phyloP scores from a whole-genome alignment of 2,888 invertebrate genomes.

The Hypena proboscidalis region DNA sequence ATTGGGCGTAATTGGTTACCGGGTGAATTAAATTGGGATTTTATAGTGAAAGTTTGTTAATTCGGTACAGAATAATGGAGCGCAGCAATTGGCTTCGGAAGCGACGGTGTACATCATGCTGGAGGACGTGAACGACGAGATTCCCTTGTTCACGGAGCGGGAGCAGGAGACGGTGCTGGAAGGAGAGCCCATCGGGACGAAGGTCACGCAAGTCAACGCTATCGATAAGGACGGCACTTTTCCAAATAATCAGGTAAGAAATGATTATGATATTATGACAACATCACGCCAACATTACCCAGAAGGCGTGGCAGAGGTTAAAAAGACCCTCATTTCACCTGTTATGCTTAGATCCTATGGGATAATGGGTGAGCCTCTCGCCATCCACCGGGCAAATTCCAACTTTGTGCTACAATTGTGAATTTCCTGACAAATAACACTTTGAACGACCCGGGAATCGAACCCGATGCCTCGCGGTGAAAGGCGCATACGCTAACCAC shows the following conservation, averaged over 20 bases:
- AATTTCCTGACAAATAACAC: too few species aligned
- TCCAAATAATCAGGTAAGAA: constrained; percentile 95
- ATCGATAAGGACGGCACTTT: constrained; percentile 98
- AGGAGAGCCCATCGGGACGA: constrained; percentile 97
- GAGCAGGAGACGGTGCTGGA: constrained; percentile 98
- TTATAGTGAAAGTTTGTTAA: constrained; percentile 19
- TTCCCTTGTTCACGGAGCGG: constrained; percentile 97
- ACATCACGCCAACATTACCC: too few species aligned
- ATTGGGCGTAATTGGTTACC: constrained; percentile 17
- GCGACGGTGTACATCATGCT: constrained; percentile 97
- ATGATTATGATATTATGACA: too few species aligned
- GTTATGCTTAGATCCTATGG: too few species aligned
- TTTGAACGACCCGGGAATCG: too few species aligned
- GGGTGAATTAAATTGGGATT: constrained; percentile 15
- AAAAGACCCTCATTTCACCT: too few species aligned
- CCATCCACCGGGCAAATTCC: too few species aligned
- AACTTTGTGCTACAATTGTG: too few species aligned
- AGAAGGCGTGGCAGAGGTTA: too few species aligned
- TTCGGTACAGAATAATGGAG: constrained; percentile 93
- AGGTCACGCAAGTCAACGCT: constrained; percentile 98
- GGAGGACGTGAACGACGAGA: constrained; percentile 98
- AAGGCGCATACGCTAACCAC: too few species aligned
- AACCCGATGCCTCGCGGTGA: too few species aligned
- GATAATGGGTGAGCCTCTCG: too few species aligned
- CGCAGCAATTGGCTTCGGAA: constrained; percentile 97